Evolutionary conservation across 1,140 invertebrate genomes (phyloP), one percentile per base, ranked within the genome.

Genomic region (Leptopilina clavipes): DNA sequence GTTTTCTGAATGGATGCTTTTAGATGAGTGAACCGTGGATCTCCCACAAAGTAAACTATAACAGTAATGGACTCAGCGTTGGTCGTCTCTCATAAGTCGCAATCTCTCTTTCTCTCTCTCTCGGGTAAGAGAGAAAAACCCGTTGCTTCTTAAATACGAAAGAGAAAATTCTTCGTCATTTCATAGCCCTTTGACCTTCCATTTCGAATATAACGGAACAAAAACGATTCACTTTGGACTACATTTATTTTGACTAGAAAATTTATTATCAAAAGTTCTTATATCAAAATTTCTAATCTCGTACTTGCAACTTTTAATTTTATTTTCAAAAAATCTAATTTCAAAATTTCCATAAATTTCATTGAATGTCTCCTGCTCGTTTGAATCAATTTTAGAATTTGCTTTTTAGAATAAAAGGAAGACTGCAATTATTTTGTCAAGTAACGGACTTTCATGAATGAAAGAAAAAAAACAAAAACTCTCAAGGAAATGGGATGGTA

Each of bases 31-130:
- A 65, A 81, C 80, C 59, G 52, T 48, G 76, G 82, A 72, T 70
- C 82, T 83, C 82, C 82, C 78, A 78, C 82, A 83, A 80, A 83
- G 82, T 56, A 40, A 65, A 65, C 59, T 65, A 65, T 65, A 65
- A 31, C 59, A 22, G 56, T 74, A 81, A 76, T 78, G 54, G 19
- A 25, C 82, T 31, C 52, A 75, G 82, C 82, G 82, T 83, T 83
- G 80, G 80, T 81, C 82, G 70, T 72, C 25, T 31, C 76, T 52
- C 59, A n/a, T 65, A 19, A 73, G 12, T 31, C 59, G 22, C 25
- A 79, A 71, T 12, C 74, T 72, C n/a, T n/a, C n/a, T n/a, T n/a
- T n/a, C n/a, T n/a, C n/a, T n/a, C n/a, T n/a, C 54, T 54, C 40
- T 1, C 11, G 44, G 44, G 44, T 2, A 45, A 45, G 11, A 43